Evolutionary conservation across 2,797 vertebrate genomes (phyloP).

Genomic region (Pseudochirops cupreus): DNA sequence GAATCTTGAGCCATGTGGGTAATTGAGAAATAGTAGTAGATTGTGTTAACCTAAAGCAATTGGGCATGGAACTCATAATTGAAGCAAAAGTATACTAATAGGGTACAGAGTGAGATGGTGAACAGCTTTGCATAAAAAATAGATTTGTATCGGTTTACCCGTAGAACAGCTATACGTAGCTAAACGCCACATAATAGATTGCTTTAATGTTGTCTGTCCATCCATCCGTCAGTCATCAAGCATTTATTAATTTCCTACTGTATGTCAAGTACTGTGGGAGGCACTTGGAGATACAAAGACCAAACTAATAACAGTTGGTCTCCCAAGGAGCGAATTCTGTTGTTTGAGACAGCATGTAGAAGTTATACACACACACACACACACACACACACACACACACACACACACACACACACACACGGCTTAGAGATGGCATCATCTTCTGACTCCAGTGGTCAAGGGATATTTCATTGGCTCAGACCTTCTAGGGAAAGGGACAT

Average conservation of each 20-base stretch:
- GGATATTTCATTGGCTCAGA: background rate
- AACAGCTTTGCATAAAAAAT: background rate
- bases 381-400: no score
- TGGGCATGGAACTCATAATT: background rate
- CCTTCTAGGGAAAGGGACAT: background rate
- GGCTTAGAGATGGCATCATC: background rate
- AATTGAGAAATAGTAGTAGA: background rate
- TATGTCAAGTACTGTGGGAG: background rate
- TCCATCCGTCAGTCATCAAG: background rate
- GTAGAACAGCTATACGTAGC: background rate
- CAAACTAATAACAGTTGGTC: background rate
- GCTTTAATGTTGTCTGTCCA: background rate
- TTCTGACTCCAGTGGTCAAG: background rate
- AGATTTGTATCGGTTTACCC: background rate
- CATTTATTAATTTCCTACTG: background rate
- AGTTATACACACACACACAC: background rate
- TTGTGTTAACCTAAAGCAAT: background rate
- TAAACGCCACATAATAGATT: background rate
- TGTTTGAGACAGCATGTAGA: background rate
- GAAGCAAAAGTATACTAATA: background rate
- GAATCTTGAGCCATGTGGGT: background rate
- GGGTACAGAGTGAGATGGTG: background rate
- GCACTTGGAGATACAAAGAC: background rate
- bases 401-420: no score
- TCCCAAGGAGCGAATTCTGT: background rate